Evolutionary conservation across 2,888 invertebrate species (phyloP).

Genomic region (Eulithis prunata): DNA sequence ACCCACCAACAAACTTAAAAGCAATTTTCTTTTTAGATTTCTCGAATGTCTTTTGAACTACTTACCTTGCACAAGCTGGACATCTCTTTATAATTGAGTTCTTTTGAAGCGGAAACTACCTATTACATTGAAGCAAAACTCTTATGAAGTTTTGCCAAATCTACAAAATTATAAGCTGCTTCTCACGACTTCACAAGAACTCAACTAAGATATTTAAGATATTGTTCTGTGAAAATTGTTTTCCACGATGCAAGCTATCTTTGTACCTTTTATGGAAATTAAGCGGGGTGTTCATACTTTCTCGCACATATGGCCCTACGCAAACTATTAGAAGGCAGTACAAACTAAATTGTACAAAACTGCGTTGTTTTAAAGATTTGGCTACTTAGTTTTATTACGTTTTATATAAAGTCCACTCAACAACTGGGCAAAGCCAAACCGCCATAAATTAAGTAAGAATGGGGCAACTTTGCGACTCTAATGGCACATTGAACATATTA

Average conservation of each 20-base stretch:
- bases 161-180: neutral
- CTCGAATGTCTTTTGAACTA: conserved; percentile 19
- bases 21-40: conserved; percentile 33
- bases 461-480: conserved; percentile 74
- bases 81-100: conserved; percentile 14
- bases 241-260: too few species aligned
- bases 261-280: too few species aligned
- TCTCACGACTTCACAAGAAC: neutral
- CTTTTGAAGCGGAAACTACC: neutral
- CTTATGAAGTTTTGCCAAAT: neutral
- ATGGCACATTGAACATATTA: conserved; percentile 77
- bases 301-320: too few species aligned
- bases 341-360: neutral
- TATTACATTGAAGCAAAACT: neutral
- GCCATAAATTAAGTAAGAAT: conserved; percentile 75
- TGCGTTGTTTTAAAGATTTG: conserved; percentile 3
- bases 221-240: too few species aligned
- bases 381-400: conserved; percentile 19
- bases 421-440: conserved; percentile 48
- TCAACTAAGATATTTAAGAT: too few species aligned
- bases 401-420: conserved; percentile 27
- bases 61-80: conserved; percentile 7
- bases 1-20: conserved; percentile 50
- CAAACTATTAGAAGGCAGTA: too few species aligned
- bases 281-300: too few species aligned